phyloP scores from a whole-genome alignment of 2,888 invertebrate species.

The Eulithis prunata region DNA sequence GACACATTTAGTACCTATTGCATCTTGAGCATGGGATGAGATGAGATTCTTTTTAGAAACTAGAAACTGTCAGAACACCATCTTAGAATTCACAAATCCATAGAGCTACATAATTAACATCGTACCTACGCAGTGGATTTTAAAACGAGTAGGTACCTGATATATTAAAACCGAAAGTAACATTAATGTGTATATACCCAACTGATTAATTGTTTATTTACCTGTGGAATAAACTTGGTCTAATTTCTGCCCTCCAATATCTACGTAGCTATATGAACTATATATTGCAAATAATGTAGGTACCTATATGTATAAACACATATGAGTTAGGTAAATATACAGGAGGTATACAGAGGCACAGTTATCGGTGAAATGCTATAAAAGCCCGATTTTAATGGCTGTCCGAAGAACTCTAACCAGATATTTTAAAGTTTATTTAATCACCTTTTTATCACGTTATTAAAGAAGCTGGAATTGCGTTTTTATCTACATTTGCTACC shows the following conservation, averaged over 20 bases:
- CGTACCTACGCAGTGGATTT: no score
- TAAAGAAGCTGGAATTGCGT: conserved; percentile 8
- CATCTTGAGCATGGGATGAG: background rate
- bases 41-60: background rate
- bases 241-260: no score
- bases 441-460: conserved; percentile 21
- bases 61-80: background rate
- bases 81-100: no score
- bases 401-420: conserved; percentile 15
- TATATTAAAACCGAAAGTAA: no score
- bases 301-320: background rate
- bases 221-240: no score
- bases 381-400: conserved; percentile 17
- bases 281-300: background rate
- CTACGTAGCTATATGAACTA: no score
- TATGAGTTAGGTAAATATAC: background rate
- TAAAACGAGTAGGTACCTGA: no score
- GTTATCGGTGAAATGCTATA: conserved; percentile 19
- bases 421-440: conserved; percentile 19
- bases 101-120: no score
- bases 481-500: conserved; percentile 8
- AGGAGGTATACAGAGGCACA: background rate
- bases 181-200: no score
- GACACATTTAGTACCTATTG: conserved; percentile 11
- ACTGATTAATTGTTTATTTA: no score